Conservation (phyloP, 2,888 invertebrate species). For the Steinernema hermaphroditum region DNA sequence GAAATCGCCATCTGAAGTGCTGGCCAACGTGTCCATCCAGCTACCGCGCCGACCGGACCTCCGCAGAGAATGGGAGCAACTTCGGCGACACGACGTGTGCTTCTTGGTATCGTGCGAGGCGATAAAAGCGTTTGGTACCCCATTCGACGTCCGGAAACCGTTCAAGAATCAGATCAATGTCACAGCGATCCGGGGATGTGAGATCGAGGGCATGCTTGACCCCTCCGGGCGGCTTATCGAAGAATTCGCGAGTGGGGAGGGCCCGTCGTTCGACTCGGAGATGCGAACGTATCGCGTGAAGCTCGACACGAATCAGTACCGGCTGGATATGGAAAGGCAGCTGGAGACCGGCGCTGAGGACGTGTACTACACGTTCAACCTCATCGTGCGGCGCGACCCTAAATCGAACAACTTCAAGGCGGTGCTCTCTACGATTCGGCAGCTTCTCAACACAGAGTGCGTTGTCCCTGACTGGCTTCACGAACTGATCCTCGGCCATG, state of each 20-base stretch:
- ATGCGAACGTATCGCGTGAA: slow-evolving; percentile 88
- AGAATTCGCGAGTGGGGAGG: slow-evolving; percentile 71
- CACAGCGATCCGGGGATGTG: slow-evolving; percentile 89
- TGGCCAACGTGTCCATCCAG: slow-evolving; percentile 91
- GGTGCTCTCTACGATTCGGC: slow-evolving; percentile 94
- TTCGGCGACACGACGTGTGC: slow-evolving; percentile 95
- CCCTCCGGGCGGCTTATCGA: slow-evolving; percentile 92
- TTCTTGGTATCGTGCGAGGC: slow-evolving; percentile 85
- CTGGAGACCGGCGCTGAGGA: slow-evolving; percentile 68
- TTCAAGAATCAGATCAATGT: slow-evolving; percentile 72
- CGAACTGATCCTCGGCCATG: slow-evolving; percentile 89
- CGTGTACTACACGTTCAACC: slow-evolving; percentile 89
- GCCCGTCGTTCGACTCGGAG: slow-evolving; percentile 73
- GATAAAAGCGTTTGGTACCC: slow-evolving; percentile 78
- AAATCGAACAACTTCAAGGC: slow-evolving; percentile 99
- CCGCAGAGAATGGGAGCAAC: slow-evolving; percentile 84
- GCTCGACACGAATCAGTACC: slow-evolving; percentile 94
- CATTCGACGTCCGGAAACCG: slow-evolving; percentile 57
- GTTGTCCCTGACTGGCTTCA: slow-evolving; percentile 79
- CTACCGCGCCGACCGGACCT: slow-evolving; percentile 87
- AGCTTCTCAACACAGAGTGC: slow-evolving; percentile 97
- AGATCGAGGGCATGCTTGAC: slow-evolving; percentile 96
- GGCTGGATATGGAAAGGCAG: slow-evolving; percentile 55
- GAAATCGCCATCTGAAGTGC: slow-evolving; percentile 88
- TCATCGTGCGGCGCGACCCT: slow-evolving; percentile 95